phyloP scores from a whole-genome alignment of 2,113 vertebrate species.

The Nanorana parkeri region DNA sequence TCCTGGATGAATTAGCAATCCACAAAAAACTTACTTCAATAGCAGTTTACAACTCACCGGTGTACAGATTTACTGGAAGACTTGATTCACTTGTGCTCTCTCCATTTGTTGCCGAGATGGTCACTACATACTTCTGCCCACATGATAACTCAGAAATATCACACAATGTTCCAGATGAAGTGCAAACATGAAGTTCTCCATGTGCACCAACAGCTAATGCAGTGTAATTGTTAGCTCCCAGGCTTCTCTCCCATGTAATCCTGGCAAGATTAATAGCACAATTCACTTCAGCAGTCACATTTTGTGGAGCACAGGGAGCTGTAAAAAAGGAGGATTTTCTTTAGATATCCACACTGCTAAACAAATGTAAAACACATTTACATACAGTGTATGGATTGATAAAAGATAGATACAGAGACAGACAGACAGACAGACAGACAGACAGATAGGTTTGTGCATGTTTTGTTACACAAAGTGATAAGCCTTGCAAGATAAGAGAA shows the following conservation, averaged over 20 bases:
- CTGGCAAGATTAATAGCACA: constrained; percentile 65
- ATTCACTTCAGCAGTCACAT: constrained; percentile 61
- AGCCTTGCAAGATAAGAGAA: too few species aligned
- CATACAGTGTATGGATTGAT: too few species aligned
- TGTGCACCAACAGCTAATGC: constrained; percentile 62
- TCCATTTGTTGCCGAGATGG: constrained; percentile 64
- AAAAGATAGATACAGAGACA: too few species aligned
- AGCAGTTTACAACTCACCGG: constrained; percentile 6
- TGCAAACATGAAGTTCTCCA: constrained; percentile 60
- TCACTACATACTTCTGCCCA: constrained; percentile 72
- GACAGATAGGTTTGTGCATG: too few species aligned
- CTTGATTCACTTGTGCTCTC: constrained; percentile 65
- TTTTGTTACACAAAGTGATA: too few species aligned
- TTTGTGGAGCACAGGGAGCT: constrained; percentile 15
- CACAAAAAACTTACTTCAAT: too few species aligned
- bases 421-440: too few species aligned
- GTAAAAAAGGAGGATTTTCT: not conserved
- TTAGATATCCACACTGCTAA: too few species aligned
- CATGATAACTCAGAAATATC: constrained; percentile 65
- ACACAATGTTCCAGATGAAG: constrained; percentile 62
- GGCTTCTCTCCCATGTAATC: constrained; percentile 68
- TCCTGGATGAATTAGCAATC: too few species aligned
- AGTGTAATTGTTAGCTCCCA: constrained; percentile 67
- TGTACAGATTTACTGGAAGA: not conserved
- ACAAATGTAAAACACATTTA: too few species aligned